A percentile compares a stretch with the other conserved stretches of the same genome.
Evolutionary conservation across 2,113 vertebrate species (phyloP).

Genomic region (Sula dactylatra): DNA sequence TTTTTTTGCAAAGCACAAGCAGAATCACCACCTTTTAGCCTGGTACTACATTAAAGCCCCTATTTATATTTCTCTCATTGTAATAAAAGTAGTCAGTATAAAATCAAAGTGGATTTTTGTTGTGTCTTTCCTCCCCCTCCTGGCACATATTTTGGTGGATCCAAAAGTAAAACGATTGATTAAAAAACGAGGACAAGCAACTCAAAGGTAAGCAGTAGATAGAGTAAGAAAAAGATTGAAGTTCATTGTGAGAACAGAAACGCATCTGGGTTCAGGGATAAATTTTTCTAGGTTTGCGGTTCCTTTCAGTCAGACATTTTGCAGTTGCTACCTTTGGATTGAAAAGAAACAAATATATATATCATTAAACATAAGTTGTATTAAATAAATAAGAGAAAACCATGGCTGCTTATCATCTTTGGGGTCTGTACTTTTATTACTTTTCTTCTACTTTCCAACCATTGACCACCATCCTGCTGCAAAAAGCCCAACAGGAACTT

Average conservation of each 20-base stretch:
- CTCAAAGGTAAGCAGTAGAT: neutral
- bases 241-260: neutral
- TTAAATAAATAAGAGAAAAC: neutral
- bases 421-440: neutral
- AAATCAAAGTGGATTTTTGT: neutral
- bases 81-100: neutral
- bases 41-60: neutral
- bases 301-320: neutral
- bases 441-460: neutral
- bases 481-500: neutral
- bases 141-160: rapidly evolving
- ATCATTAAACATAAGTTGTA: neutral
- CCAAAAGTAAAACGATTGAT: neutral
- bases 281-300: neutral
- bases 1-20: neutral
- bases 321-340: neutral
- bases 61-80: neutral
- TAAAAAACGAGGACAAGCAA: neutral
- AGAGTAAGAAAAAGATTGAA: neutral
- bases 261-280: neutral
- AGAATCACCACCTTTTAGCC: neutral
- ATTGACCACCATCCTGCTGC: neutral
- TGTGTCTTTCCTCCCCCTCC: neutral
- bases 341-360: neutral
- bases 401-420: neutral